Conservation (phyloP, 2,113 vertebrate genomes). For the Vulpes lagopus region DNA sequence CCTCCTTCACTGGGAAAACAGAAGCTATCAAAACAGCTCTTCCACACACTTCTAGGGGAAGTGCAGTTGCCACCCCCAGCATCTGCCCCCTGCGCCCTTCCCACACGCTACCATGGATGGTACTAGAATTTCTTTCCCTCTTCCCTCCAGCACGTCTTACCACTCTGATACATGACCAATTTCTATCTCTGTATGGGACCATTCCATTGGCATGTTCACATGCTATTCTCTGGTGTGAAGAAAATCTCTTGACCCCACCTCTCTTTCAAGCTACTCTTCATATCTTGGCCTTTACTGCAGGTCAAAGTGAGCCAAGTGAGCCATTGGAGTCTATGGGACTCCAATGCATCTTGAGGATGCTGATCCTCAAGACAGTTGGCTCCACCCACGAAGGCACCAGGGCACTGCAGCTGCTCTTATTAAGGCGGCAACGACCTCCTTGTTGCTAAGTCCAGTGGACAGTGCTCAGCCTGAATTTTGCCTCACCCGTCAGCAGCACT, state of each 20-base stretch:
- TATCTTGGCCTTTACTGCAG: neutral
- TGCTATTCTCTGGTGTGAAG: neutral
- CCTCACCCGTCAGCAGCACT: neutral
- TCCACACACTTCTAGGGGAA: neutral
- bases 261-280: neutral
- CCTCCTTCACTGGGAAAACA: neutral
- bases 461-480: neutral
- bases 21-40: neutral
- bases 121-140: neutral
- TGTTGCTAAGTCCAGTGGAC: neutral
- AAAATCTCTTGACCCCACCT: neutral
- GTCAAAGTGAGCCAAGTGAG: too few relatives aligned
- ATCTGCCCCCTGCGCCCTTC: neutral
- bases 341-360: too few relatives aligned
- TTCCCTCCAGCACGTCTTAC: neutral
- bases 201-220: neutral
- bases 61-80: neutral
- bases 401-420: neutral
- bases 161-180: neutral
- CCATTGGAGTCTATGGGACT: too few relatives aligned
- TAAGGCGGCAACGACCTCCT: neutral
- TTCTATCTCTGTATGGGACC: neutral
- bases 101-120: accelerated
- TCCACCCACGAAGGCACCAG: neutral
- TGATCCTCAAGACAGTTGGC: neutral